These are phyloP conservation scores for Pseudorhombus dupliciocellatus DNA, from an alignment of 2,113 vertebrate species.

Conservation along the genomic window DNA sequence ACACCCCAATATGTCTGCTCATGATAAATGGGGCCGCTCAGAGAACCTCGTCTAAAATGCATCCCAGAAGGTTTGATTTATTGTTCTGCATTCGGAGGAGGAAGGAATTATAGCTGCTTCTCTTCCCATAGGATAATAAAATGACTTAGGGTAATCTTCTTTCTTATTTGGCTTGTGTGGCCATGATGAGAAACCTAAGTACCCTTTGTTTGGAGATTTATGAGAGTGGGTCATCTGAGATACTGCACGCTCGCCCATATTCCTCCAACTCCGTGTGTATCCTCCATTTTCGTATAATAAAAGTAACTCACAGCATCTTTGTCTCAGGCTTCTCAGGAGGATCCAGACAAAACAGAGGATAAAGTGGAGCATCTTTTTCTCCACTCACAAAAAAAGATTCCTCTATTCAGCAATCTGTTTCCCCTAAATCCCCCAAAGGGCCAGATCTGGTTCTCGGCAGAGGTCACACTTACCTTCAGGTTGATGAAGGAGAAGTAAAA, in stretches of 20 bases:
- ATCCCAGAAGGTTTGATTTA: slow-evolving; percentile 32
- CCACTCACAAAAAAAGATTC: slow-evolving; percentile 2
- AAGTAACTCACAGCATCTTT: slow-evolving; percentile 44
- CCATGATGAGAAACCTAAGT: neutral
- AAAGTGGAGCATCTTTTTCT: slow-evolving; percentile 16
- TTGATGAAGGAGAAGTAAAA: slow-evolving; percentile 24
- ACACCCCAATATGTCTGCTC: slow-evolving; percentile 15
- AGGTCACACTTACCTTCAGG: slow-evolving; percentile 65
- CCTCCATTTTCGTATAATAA: slow-evolving; percentile 16
- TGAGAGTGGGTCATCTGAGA: slow-evolving; percentile 2
- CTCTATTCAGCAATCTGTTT: slow-evolving; percentile 10
- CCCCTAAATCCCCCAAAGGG: slow-evolving; percentile 23
- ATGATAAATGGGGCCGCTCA: slow-evolving; percentile 19
- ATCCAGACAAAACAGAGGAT: slow-evolving; percentile 14
- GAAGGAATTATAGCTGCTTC: neutral
- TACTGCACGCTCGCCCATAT: slow-evolving; percentile 9
- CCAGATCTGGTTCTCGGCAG: slow-evolving; percentile 4
- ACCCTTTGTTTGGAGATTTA: neutral
- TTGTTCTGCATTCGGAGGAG: slow-evolving; percentile 14
- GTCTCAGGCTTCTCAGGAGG: slow-evolving; percentile 25
- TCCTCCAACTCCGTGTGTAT: slow-evolving; percentile 10
- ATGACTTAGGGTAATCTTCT: neutral
- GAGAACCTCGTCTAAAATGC: slow-evolving; percentile 16
- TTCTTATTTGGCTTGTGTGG: slow-evolving; percentile 10
- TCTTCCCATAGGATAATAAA: neutral